Evolutionary conservation across 2,888 invertebrate genomes (phyloP).

Genomic region (Hirudinaria manillensis): DNA sequence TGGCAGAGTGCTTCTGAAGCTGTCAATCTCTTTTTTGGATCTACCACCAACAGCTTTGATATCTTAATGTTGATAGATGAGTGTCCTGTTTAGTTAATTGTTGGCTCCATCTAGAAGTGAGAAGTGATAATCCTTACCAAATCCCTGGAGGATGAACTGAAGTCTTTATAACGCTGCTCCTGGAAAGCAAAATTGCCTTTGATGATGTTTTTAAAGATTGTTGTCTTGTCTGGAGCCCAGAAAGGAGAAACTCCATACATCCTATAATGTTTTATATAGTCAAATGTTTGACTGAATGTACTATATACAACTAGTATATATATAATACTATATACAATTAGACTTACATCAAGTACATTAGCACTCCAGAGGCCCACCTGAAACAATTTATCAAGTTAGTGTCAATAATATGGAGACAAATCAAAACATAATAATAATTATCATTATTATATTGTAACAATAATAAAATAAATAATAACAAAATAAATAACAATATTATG

Average conservation of each 20-base stretch:
- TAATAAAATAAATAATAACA: not conserved
- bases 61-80: constrained; percentile 59
- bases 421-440: too few relatives aligned
- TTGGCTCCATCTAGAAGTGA: not conserved
- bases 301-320: not conserved
- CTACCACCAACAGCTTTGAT: constrained; percentile 78
- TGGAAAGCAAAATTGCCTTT: constrained; percentile 4
- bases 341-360: constrained; percentile 41
- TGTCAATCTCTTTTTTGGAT: constrained; percentile 75
- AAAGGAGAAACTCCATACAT: constrained; percentile 26
- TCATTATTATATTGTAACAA: not conserved
- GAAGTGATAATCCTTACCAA: not conserved
- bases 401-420: not conserved
- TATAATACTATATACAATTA: not conserved
- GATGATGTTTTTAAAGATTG: constrained; percentile 22
- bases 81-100: not conserved
- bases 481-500: not conserved
- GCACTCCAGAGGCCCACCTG: constrained; percentile 55
- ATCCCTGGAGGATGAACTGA: constrained; percentile 13
- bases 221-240: constrained; percentile 21
- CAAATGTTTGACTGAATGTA: too few relatives aligned
- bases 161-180: constrained; percentile 19
- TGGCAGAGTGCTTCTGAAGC: constrained; percentile 79
- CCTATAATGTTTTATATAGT: not conserved
- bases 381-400: not conserved